These are phyloP conservation scores for Phyllostomus hastatus DNA, from an alignment of 2,113 vertebrate genomes.

Conservation along the genomic window DNA sequence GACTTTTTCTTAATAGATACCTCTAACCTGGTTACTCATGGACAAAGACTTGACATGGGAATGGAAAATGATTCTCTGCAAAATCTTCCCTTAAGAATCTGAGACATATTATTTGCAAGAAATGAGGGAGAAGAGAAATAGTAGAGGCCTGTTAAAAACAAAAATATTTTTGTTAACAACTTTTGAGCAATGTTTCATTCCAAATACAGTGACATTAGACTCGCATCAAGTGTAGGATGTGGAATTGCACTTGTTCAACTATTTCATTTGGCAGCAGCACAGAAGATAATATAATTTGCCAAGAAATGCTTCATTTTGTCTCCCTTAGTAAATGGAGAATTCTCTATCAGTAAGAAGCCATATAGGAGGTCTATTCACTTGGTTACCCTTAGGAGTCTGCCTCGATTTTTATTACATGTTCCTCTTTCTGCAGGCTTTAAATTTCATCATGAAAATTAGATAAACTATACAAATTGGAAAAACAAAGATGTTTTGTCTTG, in stretches of 20 bases:
- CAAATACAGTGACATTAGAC: constrained; percentile 77
- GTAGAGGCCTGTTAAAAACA: constrained; percentile 59
- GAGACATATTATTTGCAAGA: constrained; percentile 35
- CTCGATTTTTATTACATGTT: background rate
- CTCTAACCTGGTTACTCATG: background rate
- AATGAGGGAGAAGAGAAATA: constrained; percentile 54
- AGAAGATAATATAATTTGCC: constrained; percentile 67
- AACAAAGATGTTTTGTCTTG: background rate
- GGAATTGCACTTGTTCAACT: constrained; percentile 76
- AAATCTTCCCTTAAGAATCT: background rate
- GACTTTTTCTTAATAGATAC: background rate
- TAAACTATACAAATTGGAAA: constrained; percentile 33
- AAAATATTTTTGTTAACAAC: constrained; percentile 71
- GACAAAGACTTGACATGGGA: background rate
- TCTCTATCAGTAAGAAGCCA: constrained; percentile 59
- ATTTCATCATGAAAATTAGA: constrained; percentile 3
- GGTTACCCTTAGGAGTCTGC: background rate
- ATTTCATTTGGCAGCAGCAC: constrained; percentile 75
- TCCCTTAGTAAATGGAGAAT: constrained; percentile 65
- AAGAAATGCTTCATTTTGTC: constrained; percentile 72
- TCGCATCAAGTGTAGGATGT: constrained; percentile 73
- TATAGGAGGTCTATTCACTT: constrained; percentile 36
- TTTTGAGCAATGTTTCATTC: constrained; percentile 62
- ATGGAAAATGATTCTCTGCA: background rate
- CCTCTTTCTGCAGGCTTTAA: constrained; percentile 52